These are phyloP conservation scores for Allygus modestus DNA, from an alignment of 2,888 invertebrate genomes.

Conservation along the genomic window DNA sequence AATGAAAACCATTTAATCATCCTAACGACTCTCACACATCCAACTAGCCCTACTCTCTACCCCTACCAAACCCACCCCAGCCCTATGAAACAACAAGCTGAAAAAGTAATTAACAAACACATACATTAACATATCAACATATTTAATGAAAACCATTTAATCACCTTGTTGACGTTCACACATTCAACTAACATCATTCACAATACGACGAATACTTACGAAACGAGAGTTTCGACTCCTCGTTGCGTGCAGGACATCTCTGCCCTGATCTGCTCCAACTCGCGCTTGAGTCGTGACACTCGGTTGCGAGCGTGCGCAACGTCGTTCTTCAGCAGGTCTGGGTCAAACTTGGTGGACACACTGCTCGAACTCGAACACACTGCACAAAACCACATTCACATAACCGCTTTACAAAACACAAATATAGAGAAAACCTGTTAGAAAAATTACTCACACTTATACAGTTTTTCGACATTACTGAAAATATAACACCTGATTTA, in stretches of 20 bases:
- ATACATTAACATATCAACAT: too few species aligned
- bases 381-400: slow-evolving; percentile 74
- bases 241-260: slow-evolving; percentile 95
- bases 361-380: slow-evolving; percentile 94
- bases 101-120: too few species aligned
- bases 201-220: slow-evolving; percentile 81
- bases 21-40: too few species aligned
- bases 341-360: slow-evolving; percentile 95
- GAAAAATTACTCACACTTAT: slow-evolving; percentile 63
- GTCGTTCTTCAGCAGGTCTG: slow-evolving; percentile 94
- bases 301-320: slow-evolving; percentile 93
- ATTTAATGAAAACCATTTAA: too few species aligned
- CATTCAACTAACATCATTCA: too few species aligned
- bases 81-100: too few species aligned
- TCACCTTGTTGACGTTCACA: too few species aligned
- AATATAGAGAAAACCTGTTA: slow-evolving; percentile 66
- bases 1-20: too few species aligned
- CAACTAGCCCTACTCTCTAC: too few species aligned
- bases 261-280: slow-evolving; percentile 92
- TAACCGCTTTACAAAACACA: slow-evolving; percentile 65
- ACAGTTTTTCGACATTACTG: too few species aligned
- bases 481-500: too few species aligned
- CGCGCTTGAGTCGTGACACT: slow-evolving; percentile 92
- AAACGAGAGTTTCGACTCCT: slow-evolving; percentile 94
- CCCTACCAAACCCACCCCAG: too few species aligned